These are phyloP conservation scores for Alosa alosa DNA, from an alignment of 2,113 vertebrate species.

Conservation along the genomic window DNA sequence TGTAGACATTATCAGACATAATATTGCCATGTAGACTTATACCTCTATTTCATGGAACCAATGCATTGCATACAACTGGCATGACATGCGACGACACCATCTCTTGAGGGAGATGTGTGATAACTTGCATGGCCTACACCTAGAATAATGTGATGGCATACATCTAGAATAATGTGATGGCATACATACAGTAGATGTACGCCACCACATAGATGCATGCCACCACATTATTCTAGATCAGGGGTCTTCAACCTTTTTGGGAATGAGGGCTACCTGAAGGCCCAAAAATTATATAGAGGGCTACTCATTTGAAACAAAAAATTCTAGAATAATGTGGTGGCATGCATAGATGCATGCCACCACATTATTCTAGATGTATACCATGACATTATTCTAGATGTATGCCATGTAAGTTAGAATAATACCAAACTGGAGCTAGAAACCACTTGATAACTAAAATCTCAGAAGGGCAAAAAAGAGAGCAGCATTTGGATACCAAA, in stretches of 20 bases:
- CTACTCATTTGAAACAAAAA: no score
- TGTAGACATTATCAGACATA: not conserved
- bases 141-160: not conserved
- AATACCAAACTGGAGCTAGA: not conserved
- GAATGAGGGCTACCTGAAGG: no score
- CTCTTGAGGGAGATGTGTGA: slow-evolving; percentile 9
- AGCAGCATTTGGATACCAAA: slow-evolving; percentile 16
- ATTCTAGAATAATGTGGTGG: no score
- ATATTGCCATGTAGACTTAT: not conserved
- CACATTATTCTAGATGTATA: no score
- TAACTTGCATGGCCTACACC: not conserved
- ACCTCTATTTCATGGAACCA: not conserved
- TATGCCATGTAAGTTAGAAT: no score
- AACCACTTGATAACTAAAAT: not conserved
- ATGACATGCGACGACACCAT: not conserved
- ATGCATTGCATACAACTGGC: not conserved
- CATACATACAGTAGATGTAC: no score
- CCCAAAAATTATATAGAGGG: no score
- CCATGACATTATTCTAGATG: no score
- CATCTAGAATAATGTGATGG: not conserved
- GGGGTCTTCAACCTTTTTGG: no score
- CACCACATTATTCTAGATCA: no score
- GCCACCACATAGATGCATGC: no score
- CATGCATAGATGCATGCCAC: no score
- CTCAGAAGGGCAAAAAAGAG: not conserved